Evolutionary conservation across 2,888 invertebrate species (phyloP), one percentile per base, ranked within the genome.

Genomic region (Zeuzera pyrina): DNA sequence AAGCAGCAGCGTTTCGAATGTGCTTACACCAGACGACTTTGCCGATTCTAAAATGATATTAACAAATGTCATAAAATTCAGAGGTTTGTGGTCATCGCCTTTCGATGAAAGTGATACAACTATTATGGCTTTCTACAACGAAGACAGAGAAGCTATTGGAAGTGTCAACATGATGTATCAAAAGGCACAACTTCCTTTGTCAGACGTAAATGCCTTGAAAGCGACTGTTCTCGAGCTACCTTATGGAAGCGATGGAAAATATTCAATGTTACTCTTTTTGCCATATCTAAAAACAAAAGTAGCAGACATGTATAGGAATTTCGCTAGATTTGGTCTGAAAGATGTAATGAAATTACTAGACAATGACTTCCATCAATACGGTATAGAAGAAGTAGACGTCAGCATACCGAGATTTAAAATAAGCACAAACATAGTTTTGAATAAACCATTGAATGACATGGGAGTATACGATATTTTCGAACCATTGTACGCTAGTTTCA

Each of bases 111-210:
- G 85, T 0, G 78, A 83, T 2, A 91, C 91, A 0, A 57, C 48
- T 1, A 36, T 56, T 1, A 87, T 87, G 41, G 63, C 79, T 0
- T 91, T 91, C 51, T 87, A 81, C 45, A 79, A 88, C 45, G 89
- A 89, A 41, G 59, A 81, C 12, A 85, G 79, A 24, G 52, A 61
- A 4, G 52, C 67, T 10, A 52, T 84, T 7, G 87, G 87, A 0
- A 62, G 74, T 38, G 89, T 91, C 0, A 85, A 88, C 35, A 93
- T 93, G 91, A 94, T 94, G 93, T 85, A 84, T 40, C 87, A 88
- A 43, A 77, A 84, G 41, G 86, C 83, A 0, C 60, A 74, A 25
- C 87, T 88, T 30, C 83, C 87, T 0, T 90, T 85, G 50, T 81
- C 85, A 1, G 81, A 85, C 37, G 70, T 89, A 11, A 67, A 77